These are phyloP conservation scores for Pachyuromys duprasi DNA, from an alignment of 2,797 vertebrate species.

Conservation along the genomic window DNA sequence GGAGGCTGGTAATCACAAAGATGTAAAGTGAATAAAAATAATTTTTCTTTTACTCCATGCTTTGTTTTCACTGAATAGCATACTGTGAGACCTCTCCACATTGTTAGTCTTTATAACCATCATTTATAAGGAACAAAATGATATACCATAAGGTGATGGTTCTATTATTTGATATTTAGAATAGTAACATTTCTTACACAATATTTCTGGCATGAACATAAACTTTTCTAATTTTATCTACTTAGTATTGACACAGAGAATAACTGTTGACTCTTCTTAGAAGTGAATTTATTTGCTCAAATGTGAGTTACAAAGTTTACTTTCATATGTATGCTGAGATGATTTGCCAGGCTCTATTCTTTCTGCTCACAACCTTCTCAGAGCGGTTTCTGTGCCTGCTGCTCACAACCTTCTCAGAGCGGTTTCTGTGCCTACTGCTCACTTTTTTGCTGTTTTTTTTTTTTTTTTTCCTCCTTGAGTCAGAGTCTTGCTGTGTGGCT, in stretches of 20 bases:
- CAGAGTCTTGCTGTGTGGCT: background rate
- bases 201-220: constrained; percentile 15
- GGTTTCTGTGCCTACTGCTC: background rate
- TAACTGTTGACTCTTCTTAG: constrained; percentile 23
- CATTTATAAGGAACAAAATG: background rate
- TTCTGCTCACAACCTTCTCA: background rate
- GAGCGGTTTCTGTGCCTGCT: background rate
- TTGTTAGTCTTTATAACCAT: background rate
- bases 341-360: background rate
- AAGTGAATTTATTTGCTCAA: background rate
- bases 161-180: background rate
- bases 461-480: too few species aligned
- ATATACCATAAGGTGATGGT: background rate
- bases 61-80: background rate
- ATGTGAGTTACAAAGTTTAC: background rate
- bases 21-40: too few species aligned
- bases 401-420: background rate
- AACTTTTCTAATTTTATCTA: constrained; percentile 6
- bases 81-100: background rate
- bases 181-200: constrained; percentile 44
- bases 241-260: constrained; percentile 6
- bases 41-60: background rate
- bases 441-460: background rate
- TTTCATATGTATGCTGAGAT: background rate
- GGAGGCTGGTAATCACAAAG: too few species aligned